phyloP scores from a whole-genome alignment of 2,797 vertebrate species.

The Lutjanus argentimaculatus region DNA sequence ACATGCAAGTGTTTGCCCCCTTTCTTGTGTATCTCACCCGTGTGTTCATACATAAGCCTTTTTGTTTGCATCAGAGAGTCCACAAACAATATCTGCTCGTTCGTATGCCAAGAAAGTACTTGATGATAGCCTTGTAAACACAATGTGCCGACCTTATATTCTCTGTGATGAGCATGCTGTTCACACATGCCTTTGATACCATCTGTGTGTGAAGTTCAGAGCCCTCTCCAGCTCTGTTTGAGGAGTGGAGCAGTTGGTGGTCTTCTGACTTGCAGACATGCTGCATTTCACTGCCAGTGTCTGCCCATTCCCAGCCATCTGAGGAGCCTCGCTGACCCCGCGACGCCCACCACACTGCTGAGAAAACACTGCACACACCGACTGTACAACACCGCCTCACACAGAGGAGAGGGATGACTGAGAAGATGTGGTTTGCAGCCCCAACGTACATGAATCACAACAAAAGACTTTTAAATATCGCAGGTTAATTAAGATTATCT shows the following conservation, averaged over 20 bases:
- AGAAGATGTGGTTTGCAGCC: constrained; percentile 16
- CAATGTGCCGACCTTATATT: constrained; percentile 54
- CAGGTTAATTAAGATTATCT: not conserved
- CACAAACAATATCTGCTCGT: constrained; percentile 47
- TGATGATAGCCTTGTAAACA: constrained; percentile 41
- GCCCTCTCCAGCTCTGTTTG: constrained; percentile 62
- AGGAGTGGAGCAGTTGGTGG: constrained; percentile 70
- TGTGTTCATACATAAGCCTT: constrained; percentile 14
- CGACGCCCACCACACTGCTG: constrained; percentile 56
- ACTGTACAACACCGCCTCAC: constrained; percentile 25
- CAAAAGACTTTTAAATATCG: not conserved
- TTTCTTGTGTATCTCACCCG: not conserved
- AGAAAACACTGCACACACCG: constrained; percentile 51
- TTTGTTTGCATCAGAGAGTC: constrained; percentile 39
- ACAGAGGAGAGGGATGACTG: constrained; percentile 27
- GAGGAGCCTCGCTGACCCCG: constrained; percentile 53
- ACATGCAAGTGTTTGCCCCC: not conserved
- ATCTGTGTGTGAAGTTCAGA: constrained; percentile 68
- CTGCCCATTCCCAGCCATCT: constrained; percentile 50
- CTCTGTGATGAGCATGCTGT: constrained; percentile 57
- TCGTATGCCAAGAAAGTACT: constrained; percentile 23
- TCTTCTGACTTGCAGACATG: constrained; percentile 64
- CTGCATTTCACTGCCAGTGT: constrained; percentile 61
- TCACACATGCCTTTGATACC: constrained; percentile 61
- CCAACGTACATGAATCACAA: not conserved